Conservation (phyloP, 2,113 vertebrate genomes). For the Opisthocomus hoazin region DNA sequence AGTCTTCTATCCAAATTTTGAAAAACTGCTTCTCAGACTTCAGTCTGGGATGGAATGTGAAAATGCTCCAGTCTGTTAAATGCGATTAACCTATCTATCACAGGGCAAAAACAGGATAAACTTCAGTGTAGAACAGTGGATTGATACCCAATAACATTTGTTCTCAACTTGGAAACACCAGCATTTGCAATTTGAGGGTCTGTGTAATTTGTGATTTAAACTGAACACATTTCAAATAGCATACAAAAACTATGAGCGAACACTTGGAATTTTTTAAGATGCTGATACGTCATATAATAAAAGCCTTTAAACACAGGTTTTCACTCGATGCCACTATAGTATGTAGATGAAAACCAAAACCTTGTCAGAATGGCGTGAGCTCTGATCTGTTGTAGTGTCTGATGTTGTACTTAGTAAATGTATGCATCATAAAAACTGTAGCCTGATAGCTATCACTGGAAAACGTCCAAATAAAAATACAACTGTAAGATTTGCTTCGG, state of each 20-base stretch:
- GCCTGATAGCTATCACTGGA: constrained; percentile 81
- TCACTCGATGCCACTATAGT: constrained; percentile 50
- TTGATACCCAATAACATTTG: neutral
- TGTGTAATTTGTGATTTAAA: constrained; percentile 45
- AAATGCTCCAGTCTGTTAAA: constrained; percentile 3
- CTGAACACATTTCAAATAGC: constrained; percentile 14
- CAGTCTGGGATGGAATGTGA: neutral
- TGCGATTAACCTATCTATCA: neutral
- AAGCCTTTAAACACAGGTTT: constrained; percentile 63
- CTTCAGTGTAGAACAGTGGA: neutral
- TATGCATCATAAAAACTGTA: constrained; percentile 84
- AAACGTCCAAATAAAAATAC: constrained; percentile 89
- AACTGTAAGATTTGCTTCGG: constrained; percentile 60
- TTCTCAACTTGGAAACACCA: constrained; percentile 56
- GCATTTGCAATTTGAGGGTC: constrained; percentile 47
- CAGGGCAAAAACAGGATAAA: neutral
- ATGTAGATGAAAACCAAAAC: constrained; percentile 63
- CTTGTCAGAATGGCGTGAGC: constrained; percentile 62
- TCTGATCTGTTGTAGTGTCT: constrained; percentile 77
- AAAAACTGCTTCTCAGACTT: neutral
- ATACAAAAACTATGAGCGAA: neutral
- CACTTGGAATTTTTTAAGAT: constrained; percentile 34
- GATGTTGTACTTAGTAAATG: constrained; percentile 85
- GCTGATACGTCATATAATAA: constrained; percentile 50
- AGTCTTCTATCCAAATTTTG: constrained; percentile 3